Evolutionary conservation across 2,113 vertebrate species (phyloP).

Genomic region (Hemicordylus capensis): DNA sequence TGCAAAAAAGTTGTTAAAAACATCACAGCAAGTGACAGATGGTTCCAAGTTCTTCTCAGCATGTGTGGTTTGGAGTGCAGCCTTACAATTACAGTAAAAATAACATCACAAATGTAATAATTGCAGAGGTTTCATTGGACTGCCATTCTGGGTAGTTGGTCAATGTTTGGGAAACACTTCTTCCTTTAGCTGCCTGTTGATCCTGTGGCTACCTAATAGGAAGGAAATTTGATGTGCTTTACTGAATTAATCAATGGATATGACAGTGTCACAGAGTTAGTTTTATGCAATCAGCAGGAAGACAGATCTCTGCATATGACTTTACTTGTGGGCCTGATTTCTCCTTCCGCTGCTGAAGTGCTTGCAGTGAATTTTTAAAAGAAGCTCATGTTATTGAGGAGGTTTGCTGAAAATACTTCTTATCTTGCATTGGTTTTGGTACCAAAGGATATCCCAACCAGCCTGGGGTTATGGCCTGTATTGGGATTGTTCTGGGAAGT

Average conservation of each 20-base stretch:
- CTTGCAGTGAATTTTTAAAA: slow-evolving; percentile 21
- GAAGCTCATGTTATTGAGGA: not conserved
- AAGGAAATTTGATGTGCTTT: not conserved
- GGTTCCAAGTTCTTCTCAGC: too few species aligned
- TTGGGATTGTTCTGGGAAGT: not conserved
- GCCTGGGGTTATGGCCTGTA: not conserved
- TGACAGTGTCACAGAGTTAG: not conserved
- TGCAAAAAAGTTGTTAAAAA: too few species aligned
- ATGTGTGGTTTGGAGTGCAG: not conserved
- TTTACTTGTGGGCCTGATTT: slow-evolving; percentile 10
- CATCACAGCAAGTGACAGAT: too few species aligned
- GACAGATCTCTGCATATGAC: not conserved
- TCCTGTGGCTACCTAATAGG: not conserved
- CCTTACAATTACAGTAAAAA: not conserved
- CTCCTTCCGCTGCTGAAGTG: slow-evolving; percentile 17
- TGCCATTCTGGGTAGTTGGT: not conserved
- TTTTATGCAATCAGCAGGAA: slow-evolving; percentile 3
- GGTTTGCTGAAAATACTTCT: not conserved
- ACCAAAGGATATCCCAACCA: slow-evolving; percentile 3
- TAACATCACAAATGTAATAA: not conserved
- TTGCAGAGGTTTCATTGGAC: not conserved
- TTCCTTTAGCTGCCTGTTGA: not conserved
- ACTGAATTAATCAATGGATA: not conserved
- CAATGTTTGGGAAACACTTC: not conserved
- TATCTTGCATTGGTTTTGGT: not conserved